Evolutionary conservation across 1,140 invertebrate species (phyloP).

Genomic region (Galleria mellonella): DNA sequence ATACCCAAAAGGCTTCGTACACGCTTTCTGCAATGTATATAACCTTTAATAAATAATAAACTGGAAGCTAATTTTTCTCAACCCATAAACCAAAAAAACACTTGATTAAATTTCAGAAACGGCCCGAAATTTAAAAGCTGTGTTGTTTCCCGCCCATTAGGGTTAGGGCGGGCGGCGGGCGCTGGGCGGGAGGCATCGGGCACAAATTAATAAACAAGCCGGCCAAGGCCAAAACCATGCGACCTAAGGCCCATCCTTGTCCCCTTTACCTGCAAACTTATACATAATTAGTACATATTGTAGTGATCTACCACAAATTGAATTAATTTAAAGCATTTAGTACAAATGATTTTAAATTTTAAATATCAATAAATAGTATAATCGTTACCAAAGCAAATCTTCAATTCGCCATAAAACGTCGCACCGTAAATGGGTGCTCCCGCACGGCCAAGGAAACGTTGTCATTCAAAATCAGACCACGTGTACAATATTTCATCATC

Average conservation of each 20-base stretch:
- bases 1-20: too few species aligned
- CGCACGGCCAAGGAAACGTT: slow-evolving; percentile 68
- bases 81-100: slow-evolving; percentile 35
- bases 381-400: slow-evolving; percentile 55
- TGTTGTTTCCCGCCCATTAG: slow-evolving; percentile 54
- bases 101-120: slow-evolving; percentile 41
- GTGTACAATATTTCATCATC: slow-evolving; percentile 81
- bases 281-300: too few species aligned
- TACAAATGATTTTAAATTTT: neutral
- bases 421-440: slow-evolving; percentile 44
- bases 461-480: slow-evolving; percentile 80
- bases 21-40: too few species aligned
- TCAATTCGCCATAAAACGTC: slow-evolving; percentile 62
- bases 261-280: slow-evolving; percentile 28
- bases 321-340: too few species aligned
- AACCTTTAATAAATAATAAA: slow-evolving; percentile 10
- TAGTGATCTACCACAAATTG: too few species aligned
- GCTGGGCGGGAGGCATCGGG: slow-evolving; percentile 38
- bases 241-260: slow-evolving; percentile 37
- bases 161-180: slow-evolving; percentile 42
- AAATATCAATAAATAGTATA: slow-evolving; percentile 28
- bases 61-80: slow-evolving; percentile 21
- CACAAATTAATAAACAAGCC: slow-evolving; percentile 65
- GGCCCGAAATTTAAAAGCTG: slow-evolving; percentile 52
- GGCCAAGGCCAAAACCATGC: slow-evolving; percentile 47